Evolutionary conservation across 2,888 invertebrate species (phyloP).

Genomic region (Diadegma fenestrale): DNA sequence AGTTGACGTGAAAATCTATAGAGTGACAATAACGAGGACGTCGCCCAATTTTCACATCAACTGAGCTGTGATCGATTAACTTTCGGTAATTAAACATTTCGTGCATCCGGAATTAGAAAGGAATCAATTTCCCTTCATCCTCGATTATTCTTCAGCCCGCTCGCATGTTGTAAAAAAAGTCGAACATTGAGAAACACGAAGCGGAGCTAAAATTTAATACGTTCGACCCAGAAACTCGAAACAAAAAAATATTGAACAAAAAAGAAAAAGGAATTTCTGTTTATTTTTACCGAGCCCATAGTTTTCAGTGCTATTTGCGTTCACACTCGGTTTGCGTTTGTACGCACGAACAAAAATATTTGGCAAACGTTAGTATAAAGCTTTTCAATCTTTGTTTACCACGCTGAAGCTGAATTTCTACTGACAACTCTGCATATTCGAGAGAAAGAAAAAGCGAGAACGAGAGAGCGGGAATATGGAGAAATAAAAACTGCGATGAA

Average conservation of each 20-base stretch:
- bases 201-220: background rate
- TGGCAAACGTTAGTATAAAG: conserved; percentile 4
- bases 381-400: background rate
- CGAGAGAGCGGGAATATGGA: conserved; percentile 2
- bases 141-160: background rate
- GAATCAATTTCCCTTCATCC: background rate
- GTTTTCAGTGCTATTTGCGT: background rate
- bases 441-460: background rate
- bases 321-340: background rate
- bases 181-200: background rate
- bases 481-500: conserved; percentile 40
- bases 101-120: background rate
- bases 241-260: background rate
- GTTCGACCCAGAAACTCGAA: background rate
- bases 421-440: conserved; percentile 33
- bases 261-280: no score
- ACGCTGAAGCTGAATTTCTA: conserved; percentile 36
- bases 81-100: conserved; percentile 30
- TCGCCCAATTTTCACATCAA: background rate
- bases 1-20: background rate
- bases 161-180: background rate
- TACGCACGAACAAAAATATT: background rate
- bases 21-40: conserved; percentile 19
- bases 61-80: background rate
- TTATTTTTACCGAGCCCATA: no score